Evolutionary conservation across 2,888 invertebrate species (phyloP).

Genomic region (Stenchaetothrips biformis): DNA sequence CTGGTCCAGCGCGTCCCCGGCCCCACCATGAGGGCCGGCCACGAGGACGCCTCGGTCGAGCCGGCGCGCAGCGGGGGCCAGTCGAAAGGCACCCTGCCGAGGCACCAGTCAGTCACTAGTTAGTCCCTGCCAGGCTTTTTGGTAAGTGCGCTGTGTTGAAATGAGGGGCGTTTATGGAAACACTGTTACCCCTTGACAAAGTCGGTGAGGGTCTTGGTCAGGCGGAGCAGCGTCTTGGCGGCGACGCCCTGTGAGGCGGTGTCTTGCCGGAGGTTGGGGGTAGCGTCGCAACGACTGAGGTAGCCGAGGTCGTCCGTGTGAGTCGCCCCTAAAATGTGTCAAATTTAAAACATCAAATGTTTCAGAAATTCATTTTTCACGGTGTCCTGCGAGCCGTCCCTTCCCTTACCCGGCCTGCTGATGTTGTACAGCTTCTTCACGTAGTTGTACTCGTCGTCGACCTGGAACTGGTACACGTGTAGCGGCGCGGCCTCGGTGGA

Average conservation of each 20-base stretch:
- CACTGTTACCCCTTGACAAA: not conserved
- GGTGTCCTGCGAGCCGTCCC: not conserved
- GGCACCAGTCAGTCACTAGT: too few relatives aligned
- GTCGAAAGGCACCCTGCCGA: not conserved
- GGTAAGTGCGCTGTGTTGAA: too few relatives aligned
- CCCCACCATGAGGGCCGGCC: not conserved
- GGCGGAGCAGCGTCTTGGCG: not conserved
- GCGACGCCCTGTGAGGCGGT: not conserved
- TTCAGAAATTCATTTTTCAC: too few relatives aligned
- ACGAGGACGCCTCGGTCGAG: not conserved
- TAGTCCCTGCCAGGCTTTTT: too few relatives aligned
- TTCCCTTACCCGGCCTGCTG: not conserved
- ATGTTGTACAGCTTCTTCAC: not conserved
- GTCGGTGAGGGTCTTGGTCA: not conserved
- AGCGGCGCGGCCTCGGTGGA: not conserved
- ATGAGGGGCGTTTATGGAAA: too few relatives aligned
- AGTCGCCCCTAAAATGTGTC: not conserved
- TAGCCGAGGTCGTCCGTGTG: not conserved
- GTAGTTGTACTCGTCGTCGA: constrained; percentile 2
- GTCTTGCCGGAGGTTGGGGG: not conserved
- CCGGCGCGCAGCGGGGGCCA: not conserved
- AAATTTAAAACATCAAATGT: too few relatives aligned
- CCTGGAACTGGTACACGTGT: not conserved
- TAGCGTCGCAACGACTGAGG: not conserved
- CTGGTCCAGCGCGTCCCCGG: not conserved